A percentile compares a stretch with the other conserved stretches of the same genome.
These are phyloP conservation scores for Euglossa dilemma DNA, from an alignment of 1,140 invertebrate species.

Conservation along the genomic window DNA sequence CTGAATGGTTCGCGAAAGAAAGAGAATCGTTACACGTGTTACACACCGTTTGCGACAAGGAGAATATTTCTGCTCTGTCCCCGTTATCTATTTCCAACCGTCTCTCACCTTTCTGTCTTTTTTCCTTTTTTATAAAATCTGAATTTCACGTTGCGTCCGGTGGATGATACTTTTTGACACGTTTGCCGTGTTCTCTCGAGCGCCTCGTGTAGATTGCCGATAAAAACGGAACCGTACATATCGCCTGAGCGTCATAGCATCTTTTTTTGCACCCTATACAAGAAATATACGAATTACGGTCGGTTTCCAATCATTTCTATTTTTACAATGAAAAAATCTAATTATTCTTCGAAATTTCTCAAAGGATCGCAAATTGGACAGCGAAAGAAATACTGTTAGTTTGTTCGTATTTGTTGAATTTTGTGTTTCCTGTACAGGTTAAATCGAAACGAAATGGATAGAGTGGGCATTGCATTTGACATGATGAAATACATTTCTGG, in stretches of 20 bases:
- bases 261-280: background rate
- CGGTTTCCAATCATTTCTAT: background rate
- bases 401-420: background rate
- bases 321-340: background rate
- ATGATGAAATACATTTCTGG: slow-evolving; percentile 11
- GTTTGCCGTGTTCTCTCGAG: background rate
- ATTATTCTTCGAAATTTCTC: background rate
- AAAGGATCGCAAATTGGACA: background rate
- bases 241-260: background rate
- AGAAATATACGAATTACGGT: background rate
- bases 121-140: background rate
- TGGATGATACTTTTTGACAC: slow-evolving; percentile 35
- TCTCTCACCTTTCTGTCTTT: background rate
- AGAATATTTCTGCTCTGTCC: slow-evolving; percentile 14
- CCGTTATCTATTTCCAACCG: slow-evolving; percentile 27
- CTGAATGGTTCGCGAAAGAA: background rate
- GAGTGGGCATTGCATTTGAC: slow-evolving; percentile 17
- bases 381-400: background rate
- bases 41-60: background rate
- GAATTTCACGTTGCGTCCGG: slow-evolving; percentile 1
- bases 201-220: slow-evolving; percentile 15
- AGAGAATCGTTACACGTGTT: background rate
- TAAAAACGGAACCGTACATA: slow-evolving; percentile 18
- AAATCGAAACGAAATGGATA: background rate
- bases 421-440: background rate